phyloP scores from a whole-genome alignment of 2,797 vertebrate species.

The Oreochromis mossambicus region DNA sequence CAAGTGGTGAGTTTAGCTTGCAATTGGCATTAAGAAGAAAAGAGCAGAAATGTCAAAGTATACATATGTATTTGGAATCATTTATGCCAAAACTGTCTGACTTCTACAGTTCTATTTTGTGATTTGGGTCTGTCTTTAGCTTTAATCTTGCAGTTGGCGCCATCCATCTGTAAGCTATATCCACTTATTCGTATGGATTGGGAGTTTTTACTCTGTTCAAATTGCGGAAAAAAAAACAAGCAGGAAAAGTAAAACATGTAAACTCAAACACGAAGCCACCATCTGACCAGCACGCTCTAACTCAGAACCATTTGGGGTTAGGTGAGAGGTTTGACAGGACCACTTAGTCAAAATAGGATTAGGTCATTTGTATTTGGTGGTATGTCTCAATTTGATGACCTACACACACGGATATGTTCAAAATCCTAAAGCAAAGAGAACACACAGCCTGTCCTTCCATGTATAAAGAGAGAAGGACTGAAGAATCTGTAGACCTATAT shows the following conservation, averaged over 20 bases:
- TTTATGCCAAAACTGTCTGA: neutral
- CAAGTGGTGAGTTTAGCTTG: constrained; percentile 89
- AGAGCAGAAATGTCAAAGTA: neutral
- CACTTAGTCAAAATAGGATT: neutral
- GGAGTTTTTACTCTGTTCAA: neutral
- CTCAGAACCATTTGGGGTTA: neutral
- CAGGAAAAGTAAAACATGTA: neutral
- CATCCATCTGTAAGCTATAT: neutral
- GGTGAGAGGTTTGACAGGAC: neutral
- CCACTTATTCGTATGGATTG: neutral
- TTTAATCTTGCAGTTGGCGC: neutral
- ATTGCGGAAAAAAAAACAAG: neutral
- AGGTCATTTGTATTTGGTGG: neutral
- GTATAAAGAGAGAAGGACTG: neutral
- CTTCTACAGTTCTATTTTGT: neutral
- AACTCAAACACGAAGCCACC: neutral
- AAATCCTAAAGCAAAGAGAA: neutral
- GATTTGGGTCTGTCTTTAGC: neutral
- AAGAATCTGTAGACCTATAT: neutral
- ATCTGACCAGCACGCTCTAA: neutral
- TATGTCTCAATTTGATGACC: neutral
- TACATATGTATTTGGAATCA: neutral
- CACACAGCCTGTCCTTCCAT: neutral
- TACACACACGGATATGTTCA: neutral
- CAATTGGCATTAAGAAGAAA: neutral